These are phyloP conservation scores for Drosophila takahashii DNA, from an alignment of 1,140 invertebrate genomes.

Conservation along the genomic window DNA sequence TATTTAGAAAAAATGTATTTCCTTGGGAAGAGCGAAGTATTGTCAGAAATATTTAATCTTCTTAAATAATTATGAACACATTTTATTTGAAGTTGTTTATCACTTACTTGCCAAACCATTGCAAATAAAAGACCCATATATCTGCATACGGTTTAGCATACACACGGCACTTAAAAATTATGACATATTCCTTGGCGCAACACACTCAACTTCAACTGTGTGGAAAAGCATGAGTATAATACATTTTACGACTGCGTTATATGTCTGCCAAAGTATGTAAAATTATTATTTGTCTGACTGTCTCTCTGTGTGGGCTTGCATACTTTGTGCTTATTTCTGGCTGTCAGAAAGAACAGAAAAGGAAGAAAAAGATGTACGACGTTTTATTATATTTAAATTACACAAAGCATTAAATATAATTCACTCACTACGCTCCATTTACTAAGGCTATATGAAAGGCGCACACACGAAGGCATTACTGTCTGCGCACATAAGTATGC, in stretches of 20 bases:
- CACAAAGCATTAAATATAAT: constrained; percentile 83
- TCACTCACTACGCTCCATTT: constrained; percentile 82
- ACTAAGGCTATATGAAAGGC: constrained; percentile 68
- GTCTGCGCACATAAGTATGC: constrained; percentile 40
- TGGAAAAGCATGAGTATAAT: constrained; percentile 40
- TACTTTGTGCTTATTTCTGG: constrained; percentile 27
- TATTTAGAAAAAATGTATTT: too few relatives aligned
- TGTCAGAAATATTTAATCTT: not conserved
- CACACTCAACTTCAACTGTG: constrained; percentile 32
- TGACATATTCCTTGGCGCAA: constrained; percentile 53
- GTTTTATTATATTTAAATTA: constrained; percentile 82
- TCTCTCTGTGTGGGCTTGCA: constrained; percentile 24
- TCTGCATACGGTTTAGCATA: constrained; percentile 1
- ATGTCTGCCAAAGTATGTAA: constrained; percentile 51
- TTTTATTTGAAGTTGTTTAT: constrained; percentile 3
- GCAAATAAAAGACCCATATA: not conserved
- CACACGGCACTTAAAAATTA: constrained; percentile 42
- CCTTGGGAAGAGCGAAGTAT: too few relatives aligned
- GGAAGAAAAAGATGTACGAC: constrained; percentile 46
- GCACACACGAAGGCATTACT: constrained; percentile 33
- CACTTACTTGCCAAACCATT: constrained; percentile 6
- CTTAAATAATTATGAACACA: not conserved
- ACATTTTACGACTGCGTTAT: constrained; percentile 55
- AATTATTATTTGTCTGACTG: constrained; percentile 60
- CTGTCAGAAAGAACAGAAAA: not conserved